Conservation (phyloP, 2,888 invertebrate species). For the Aspidapion aeneum region DNA sequence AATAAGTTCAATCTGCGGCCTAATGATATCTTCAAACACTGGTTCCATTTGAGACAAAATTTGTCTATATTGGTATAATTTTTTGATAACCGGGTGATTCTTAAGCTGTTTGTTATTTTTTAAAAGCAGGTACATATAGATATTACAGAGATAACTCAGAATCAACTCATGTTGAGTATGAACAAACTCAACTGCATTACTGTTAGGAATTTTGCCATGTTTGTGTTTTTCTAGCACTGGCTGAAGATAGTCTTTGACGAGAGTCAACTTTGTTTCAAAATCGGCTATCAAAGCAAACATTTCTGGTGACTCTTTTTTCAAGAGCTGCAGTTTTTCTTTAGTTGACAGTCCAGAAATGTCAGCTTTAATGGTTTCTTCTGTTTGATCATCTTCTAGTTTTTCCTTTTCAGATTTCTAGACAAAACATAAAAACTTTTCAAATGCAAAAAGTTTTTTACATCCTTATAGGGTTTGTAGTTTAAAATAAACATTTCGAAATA, state of each 20-base stretch:
- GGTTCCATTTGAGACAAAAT: constrained; percentile 71
- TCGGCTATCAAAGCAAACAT: constrained; percentile 74
- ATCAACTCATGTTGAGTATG: constrained; percentile 49
- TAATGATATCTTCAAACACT: constrained; percentile 63
- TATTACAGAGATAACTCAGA: constrained; percentile 77
- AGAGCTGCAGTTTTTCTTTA: constrained; percentile 69
- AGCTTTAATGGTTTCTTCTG: constrained; percentile 62
- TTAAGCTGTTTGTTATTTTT: constrained; percentile 54
- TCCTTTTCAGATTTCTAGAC: constrained; percentile 38
- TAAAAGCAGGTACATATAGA: constrained; percentile 79
- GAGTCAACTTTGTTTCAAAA: constrained; percentile 61
- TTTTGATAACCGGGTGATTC: constrained; percentile 86
- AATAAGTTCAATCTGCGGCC: constrained; percentile 64
- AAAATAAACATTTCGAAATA: too few relatives aligned
- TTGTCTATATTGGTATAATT: constrained; percentile 76
- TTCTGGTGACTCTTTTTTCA: constrained; percentile 87
- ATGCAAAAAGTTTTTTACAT: too few relatives aligned
- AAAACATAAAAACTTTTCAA: constrained; percentile 4
- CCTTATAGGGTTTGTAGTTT: too few relatives aligned
- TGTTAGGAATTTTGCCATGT: constrained; percentile 58
- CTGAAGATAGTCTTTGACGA: constrained; percentile 61
- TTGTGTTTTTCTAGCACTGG: constrained; percentile 65
- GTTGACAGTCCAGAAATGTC: constrained; percentile 74
- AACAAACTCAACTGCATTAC: constrained; percentile 67
- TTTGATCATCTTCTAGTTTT: constrained; percentile 41